phyloP scores from a whole-genome alignment of 2,113 vertebrate species.

The Tragelaphus imberbis region DNA sequence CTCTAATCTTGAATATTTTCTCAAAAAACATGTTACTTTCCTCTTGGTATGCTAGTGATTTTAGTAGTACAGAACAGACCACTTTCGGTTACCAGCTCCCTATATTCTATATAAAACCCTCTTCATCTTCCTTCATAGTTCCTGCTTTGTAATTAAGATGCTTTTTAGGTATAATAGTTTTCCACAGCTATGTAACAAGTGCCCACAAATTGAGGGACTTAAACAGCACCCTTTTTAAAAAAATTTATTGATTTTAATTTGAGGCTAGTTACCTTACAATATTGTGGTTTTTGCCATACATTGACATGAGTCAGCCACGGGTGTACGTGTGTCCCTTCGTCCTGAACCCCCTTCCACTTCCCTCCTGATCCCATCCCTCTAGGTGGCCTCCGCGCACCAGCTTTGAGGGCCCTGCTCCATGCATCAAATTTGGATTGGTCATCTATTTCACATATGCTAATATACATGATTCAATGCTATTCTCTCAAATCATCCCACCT shows the following conservation, averaged over 20 bases:
- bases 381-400: background rate
- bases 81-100: background rate
- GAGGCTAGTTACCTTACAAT: background rate
- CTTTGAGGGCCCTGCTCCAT: background rate
- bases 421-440: background rate
- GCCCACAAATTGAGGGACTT: background rate
- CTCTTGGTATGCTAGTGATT: background rate
- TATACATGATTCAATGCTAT: background rate
- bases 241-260: background rate
- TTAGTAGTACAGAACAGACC: background rate
- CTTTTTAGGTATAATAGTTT: background rate
- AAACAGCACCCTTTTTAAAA: background rate
- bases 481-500: background rate
- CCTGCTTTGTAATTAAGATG: background rate
- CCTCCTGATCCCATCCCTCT: background rate
- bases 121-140: background rate
- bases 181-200: background rate
- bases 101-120: background rate
- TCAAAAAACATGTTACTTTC: background rate
- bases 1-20: background rate
- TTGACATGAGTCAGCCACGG: background rate
- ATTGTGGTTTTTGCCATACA: background rate
- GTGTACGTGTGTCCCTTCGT: accelerated
- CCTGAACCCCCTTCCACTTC: background rate
- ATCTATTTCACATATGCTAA: background rate